Evolutionary conservation across 2,797 vertebrate species (phyloP).

Genomic region (Hemitrygon akajei): DNA sequence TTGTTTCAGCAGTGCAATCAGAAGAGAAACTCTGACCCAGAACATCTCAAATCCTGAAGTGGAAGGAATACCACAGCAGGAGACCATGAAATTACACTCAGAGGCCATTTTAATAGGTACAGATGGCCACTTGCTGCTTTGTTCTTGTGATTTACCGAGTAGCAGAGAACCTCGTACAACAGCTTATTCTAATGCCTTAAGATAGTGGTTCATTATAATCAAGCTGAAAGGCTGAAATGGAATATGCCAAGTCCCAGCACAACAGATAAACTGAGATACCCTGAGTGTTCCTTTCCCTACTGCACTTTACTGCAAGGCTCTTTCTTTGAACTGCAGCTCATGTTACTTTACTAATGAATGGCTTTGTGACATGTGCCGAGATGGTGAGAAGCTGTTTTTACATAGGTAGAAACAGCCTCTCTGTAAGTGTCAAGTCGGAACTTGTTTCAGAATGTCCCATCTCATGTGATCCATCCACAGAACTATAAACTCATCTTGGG

Average conservation of each 20-base stretch:
- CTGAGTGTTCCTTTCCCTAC: no score
- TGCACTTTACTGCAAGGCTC: neutral
- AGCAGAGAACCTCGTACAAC: no score
- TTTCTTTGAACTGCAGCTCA: neutral
- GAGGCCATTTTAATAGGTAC: no score
- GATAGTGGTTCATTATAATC: neutral
- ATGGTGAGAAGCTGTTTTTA: no score
- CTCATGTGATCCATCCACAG: neutral
- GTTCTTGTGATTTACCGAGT: neutral
- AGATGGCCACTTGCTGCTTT: neutral
- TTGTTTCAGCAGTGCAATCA: no score
- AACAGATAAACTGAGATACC: neutral
- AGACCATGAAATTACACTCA: no score
- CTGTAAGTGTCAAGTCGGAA: neutral
- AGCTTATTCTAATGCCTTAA: neutral
- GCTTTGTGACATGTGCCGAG: neutral
- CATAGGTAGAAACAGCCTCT: neutral
- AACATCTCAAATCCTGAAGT: no score
- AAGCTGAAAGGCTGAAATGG: neutral
- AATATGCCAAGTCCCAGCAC: neutral
- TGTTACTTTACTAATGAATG: slow-evolving; percentile 20
- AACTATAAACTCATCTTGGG: neutral
- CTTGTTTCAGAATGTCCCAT: neutral
- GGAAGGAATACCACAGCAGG: no score
- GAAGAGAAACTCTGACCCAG: no score